A percentile compares a stretch with the other conserved stretches of the same genome.
phyloP scores from a whole-genome alignment of 2,888 invertebrate species.

The Aphodius sticticus region DNA sequence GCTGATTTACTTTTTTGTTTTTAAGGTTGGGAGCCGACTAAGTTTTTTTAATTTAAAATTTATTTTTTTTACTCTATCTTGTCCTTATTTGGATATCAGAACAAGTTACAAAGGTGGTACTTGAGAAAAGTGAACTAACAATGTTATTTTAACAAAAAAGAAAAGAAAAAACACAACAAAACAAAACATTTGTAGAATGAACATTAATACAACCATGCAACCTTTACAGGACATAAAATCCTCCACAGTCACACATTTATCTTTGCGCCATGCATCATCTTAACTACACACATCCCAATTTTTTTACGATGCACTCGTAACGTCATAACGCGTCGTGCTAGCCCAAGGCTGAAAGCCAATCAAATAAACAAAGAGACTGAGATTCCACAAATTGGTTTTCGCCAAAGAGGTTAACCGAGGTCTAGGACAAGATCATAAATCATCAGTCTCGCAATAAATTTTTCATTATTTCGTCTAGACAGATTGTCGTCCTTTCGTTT shows the following conservation, averaged over 20 bases:
- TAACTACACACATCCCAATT: not conserved
- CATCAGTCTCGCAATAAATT: slow-evolving; percentile 41
- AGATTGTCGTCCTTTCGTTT: slow-evolving; percentile 22
- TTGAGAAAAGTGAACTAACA: too few species aligned
- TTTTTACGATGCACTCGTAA: slow-evolving; percentile 6
- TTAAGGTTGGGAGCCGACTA: too few species aligned
- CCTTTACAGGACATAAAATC: not conserved
- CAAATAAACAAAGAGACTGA: slow-evolving; percentile 17
- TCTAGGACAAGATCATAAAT: slow-evolving; percentile 46
- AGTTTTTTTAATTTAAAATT: too few species aligned
- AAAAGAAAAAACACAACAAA: too few species aligned
- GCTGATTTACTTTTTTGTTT: too few species aligned
- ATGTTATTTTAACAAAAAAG: too few species aligned
- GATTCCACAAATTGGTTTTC: slow-evolving; percentile 41
- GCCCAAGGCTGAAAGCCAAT: not conserved
- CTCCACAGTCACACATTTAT: not conserved
- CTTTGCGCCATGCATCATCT: not conserved
- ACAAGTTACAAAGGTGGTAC: too few species aligned
- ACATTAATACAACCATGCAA: not conserved
- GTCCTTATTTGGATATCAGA: too few species aligned
- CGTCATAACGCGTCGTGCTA: not conserved
- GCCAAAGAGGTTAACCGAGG: slow-evolving; percentile 37
- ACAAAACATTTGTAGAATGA: too few species aligned
- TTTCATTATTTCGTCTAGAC: slow-evolving; percentile 42
- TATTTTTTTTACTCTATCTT: too few species aligned